These are phyloP conservation scores for Oryctes rhinoceros DNA, from an alignment of 1,140 invertebrate species.

Conservation along the genomic window DNA sequence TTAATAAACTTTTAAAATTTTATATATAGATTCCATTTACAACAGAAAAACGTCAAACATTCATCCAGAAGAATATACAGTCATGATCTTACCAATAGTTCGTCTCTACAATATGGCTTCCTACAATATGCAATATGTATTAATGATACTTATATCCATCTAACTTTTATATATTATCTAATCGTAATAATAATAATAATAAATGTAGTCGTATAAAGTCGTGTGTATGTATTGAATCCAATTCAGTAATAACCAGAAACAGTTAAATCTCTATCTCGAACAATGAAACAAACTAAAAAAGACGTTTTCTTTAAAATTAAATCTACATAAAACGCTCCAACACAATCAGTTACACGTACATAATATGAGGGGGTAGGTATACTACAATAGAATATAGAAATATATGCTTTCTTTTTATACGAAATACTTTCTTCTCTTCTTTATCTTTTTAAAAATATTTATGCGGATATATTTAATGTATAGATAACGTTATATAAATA, in stretches of 20 bases:
- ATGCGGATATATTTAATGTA: background rate
- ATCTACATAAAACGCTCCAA: background rate
- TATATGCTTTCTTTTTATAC: background rate
- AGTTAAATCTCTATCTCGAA: too few species aligned
- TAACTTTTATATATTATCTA: background rate
- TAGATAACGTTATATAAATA: slow-evolving; percentile 10
- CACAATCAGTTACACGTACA: background rate
- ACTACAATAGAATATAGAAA: background rate
- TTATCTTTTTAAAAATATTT: background rate
- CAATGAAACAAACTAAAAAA: too few species aligned
- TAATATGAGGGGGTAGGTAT: background rate
- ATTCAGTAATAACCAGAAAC: too few species aligned
- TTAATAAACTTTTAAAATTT: slow-evolving; percentile 3
- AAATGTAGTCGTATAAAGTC: background rate
- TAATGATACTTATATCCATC: background rate
- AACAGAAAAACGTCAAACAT: background rate
- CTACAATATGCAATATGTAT: background rate
- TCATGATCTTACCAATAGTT: background rate
- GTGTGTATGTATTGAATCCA: too few species aligned
- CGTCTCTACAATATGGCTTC: background rate
- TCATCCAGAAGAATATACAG: background rate
- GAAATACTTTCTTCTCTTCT: background rate
- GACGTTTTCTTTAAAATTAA: too few species aligned
- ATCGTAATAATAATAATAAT: background rate
- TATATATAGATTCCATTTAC: background rate